Base-by-base conservation (phyloP, 2,888 invertebrate species). In the Sesia bembeciformis region DNA sequence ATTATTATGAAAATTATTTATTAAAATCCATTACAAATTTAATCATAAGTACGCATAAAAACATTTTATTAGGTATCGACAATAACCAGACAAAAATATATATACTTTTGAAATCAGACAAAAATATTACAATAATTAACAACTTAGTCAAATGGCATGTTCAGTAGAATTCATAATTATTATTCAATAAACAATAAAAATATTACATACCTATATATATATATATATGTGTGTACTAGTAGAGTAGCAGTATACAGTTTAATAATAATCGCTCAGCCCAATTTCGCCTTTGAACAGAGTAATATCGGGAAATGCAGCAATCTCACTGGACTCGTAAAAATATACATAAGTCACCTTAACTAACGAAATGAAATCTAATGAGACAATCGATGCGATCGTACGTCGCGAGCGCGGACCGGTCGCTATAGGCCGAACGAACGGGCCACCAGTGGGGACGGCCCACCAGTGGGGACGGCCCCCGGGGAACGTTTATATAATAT, bases 11-110 rank as follows among this genome's bases (percentile, higher is more conserved):
- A 79, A 82, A 84, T 81, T 52, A 80, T 80, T 77, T 23, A 23
- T 46, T 72, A 76, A 67, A 81, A 76, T 80, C 80, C 74, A 83
- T 81, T 77, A 73, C 66, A 73, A 75, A 76, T 81, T 79, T 72
- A 76, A 72, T 68, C 68, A 76, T 49, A 84, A 87, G 87, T 87
- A 87, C 87, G 87, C 87, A 83, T 70, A 72, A 68, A 58, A 60
- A 58, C 53, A 56, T 55, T 57, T 54, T 57, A 50, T 39, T 39
- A 50, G 39, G 4, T 39, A 50, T 23, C 46, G 46, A 46, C 39
- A 50, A 50, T 52, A 7, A 54, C 52, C 53, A 54, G 52, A 52
- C 52, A 51, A 53, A 54, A 53, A 53, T 52, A 52, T 49, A 4
- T 23, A 23, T 23, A 23, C 23, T 23, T 52, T 53, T 49, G 46